Conservation (phyloP, 2,797 vertebrate species). For the Acanthurus leucopareius region DNA sequence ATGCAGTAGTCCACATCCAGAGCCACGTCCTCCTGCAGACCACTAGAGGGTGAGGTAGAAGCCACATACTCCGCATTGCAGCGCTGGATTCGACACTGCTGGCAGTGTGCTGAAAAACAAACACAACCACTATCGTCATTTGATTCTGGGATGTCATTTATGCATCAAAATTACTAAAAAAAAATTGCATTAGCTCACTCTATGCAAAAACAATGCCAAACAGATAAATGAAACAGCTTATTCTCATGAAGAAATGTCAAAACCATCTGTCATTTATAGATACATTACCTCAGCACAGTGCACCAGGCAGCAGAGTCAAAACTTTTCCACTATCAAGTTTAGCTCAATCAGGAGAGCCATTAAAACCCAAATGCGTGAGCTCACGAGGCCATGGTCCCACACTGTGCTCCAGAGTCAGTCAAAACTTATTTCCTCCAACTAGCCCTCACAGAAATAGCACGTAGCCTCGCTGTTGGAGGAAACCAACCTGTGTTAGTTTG, state of each 20-base stretch:
- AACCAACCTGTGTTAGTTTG: slow-evolving; percentile 71
- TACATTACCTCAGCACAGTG: slow-evolving; percentile 44
- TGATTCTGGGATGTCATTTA: not conserved
- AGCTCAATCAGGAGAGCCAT: slow-evolving; percentile 72
- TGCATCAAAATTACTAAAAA: not conserved
- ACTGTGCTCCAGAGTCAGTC: slow-evolving; percentile 69
- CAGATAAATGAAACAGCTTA: not conserved
- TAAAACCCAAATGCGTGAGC: slow-evolving; percentile 66
- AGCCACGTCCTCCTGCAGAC: slow-evolving; percentile 83
- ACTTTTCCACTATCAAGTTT: slow-evolving; percentile 71
- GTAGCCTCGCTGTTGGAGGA: slow-evolving; percentile 62
- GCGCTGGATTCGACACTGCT: slow-evolving; percentile 88
- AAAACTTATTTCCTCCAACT: slow-evolving; percentile 70
- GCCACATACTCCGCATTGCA: slow-evolving; percentile 88
- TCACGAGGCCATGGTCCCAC: slow-evolving; percentile 64
- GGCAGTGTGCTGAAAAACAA: slow-evolving; percentile 82
- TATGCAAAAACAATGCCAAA: not conserved
- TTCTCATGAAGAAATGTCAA: not conserved
- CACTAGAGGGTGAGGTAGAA: slow-evolving; percentile 84
- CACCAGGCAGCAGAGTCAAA: slow-evolving; percentile 42
- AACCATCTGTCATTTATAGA: slow-evolving; percentile 35
- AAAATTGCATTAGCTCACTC: not conserved
- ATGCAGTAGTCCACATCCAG: slow-evolving; percentile 88
- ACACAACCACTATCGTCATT: not conserved
- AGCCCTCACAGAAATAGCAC: slow-evolving; percentile 68